Base-by-base conservation (phyloP, 2,888 invertebrate species). In the Sphaerophoria rueppellii region DNA sequence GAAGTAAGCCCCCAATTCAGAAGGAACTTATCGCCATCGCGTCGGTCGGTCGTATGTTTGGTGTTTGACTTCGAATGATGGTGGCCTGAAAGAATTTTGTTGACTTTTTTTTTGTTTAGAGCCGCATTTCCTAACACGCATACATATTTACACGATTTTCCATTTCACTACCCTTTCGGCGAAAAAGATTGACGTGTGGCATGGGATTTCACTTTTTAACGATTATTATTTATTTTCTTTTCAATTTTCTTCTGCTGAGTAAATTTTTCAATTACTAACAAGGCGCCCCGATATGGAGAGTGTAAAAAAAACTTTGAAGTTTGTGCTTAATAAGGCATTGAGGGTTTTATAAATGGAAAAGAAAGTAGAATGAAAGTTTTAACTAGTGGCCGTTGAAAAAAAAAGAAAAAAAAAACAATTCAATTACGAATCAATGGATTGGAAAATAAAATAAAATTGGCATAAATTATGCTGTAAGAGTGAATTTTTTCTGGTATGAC, bases 301-400 rank as follows among this genome's bases (percentile, higher is more conserved):
- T 24, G 24, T 24, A 24, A 24, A 24, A 43, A 60, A 60, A 40
- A 16, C 43, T 58, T 58, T 58, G 16, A 58, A 58, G 58, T 58
- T 40, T 60, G 60, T 12, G 58, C 24, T 24, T 43, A 60, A 60
- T 60, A 40, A 60, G 24, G 60, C 60, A 12, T 60, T 43, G 40
- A 60, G 12, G 40, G 40, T 40, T 43, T 40, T 40, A 60, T 24
- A 60, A 58, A 43, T 60, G 40, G 60, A 60, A 60, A 60, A 16
- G 40, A 60, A 60, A 60, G 60, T 60, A 60, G 60, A 60, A 60
- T 60, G 60, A 60, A 60, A 60, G 43, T 60, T 43, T 24, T 43
- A 11, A 43, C 24, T 43, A 16, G 16, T 16, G 6, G 6, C 16
- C 7, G 12, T 43, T 12, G 4, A 11, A 2, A 40, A 16, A 43